phyloP scores from a whole-genome alignment of 2,797 vertebrate genomes.

The Steatocranus sp. region DNA sequence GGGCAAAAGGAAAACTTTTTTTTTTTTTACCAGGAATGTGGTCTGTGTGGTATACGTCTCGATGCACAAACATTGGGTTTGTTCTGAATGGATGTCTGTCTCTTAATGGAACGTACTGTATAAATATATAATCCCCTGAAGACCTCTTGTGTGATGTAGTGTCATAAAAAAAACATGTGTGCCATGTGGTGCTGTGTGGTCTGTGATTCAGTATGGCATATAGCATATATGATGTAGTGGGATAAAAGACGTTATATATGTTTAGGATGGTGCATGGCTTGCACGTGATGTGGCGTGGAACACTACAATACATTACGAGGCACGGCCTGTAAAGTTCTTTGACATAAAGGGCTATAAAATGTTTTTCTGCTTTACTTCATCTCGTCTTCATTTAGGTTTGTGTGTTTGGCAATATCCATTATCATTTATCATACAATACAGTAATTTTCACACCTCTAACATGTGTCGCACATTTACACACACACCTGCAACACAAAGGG shows the following conservation, averaged over 20 bases:
- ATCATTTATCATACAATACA: constrained; percentile 23
- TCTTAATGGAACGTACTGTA: not conserved
- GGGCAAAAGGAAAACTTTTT: not conserved
- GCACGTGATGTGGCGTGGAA: not conserved
- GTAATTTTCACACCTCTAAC: not conserved
- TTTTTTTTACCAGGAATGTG: not conserved
- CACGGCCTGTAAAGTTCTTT: not conserved
- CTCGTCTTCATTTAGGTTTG: constrained; percentile 3
- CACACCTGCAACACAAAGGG: not conserved
- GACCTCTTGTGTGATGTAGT: not conserved
- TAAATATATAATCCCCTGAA: not conserved
- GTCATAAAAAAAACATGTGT: not conserved
- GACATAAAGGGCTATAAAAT: not conserved
- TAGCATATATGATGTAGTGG: not conserved
- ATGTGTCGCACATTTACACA: not conserved
- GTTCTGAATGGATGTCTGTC: not conserved
- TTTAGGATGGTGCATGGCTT: not conserved
- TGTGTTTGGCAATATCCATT: not conserved
- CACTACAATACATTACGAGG: not conserved
- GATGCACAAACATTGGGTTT: not conserved
- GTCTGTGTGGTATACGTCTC: not conserved
- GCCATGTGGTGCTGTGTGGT: not conserved
- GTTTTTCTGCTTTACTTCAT: not conserved
- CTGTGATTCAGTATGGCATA: not conserved
- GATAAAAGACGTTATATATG: not conserved